Evolutionary conservation across 2,888 invertebrate species (phyloP), one percentile per base, ranked within the genome.

Genomic region (Himalopsyche japonica): DNA sequence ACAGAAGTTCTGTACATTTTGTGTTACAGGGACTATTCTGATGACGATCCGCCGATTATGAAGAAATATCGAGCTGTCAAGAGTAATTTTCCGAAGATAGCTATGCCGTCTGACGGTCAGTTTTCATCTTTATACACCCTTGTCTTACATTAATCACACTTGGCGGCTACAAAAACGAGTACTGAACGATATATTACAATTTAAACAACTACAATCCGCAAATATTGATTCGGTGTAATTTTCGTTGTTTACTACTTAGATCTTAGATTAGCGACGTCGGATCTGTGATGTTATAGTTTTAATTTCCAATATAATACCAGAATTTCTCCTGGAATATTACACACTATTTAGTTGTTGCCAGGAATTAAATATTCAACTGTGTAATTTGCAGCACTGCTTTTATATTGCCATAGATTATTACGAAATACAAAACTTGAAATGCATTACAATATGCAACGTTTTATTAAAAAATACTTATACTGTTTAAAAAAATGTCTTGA

Each of bases 41-140:
- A 91, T 85, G 92, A 92, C 88, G 92, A 91, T 83, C 88, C 89
- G 83, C 92, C 92, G 87, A 89, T 90, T 79, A 87, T 90, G 87
- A 92, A 92, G 88, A 90, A 89, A 86, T 89, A 90, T 79, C 92
- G 90, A 88, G 89, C 90, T 84, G 88, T 92, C 84, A 89, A 88
- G 79, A 90, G 89, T 87, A 90, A 90, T 1, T 89, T 87, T 87
- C 92, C 90, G 83, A 91, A 92, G 10, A 89, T 90, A 84, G 85
- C 89, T 78, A 90, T 91, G 91, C 87, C 89, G 20, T 87, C 89
- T 5, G 91, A 90, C 87, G 91, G 92, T 92, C 89, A 80, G 64
- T 81, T 70, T 30, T 64, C 43, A 27, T n/a, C 6, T 32, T 82
- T 79, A 70, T 77, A 76, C 27, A 64, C 20, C 20, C 12, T 43